A percentile compares a stretch with the other conserved stretches of the same genome.
Conservation (phyloP, 2,797 vertebrate species). For the Urocyon cinereoargenteus region DNA sequence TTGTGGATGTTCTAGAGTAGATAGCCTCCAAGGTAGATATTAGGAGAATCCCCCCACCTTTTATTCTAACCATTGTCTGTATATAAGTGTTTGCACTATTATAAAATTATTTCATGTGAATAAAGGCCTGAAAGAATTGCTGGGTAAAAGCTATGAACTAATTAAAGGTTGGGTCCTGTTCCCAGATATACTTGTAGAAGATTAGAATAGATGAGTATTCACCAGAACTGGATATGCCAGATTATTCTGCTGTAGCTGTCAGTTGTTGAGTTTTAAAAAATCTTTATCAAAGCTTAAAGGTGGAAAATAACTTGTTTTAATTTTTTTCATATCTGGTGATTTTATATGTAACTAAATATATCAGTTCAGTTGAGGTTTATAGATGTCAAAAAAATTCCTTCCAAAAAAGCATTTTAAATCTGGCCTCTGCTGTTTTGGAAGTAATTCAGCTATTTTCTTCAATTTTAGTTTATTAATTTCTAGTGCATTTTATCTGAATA, state of each 20-base stretch:
- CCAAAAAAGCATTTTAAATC: not conserved
- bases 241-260: not conserved
- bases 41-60: not conserved
- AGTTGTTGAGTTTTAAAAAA: not conserved
- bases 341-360: constrained; percentile 3
- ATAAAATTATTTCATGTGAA: not conserved
- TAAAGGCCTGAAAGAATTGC: not conserved
- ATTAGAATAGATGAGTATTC: not conserved
- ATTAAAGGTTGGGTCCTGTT: not conserved
- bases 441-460: not conserved
- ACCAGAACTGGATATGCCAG: not conserved
- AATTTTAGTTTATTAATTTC: constrained; percentile 15
- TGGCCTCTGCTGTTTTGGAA: not conserved
- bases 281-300: not conserved
- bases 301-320: not conserved
- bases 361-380: not conserved
- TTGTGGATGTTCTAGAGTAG: not conserved
- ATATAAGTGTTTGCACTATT: not conserved
- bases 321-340: not conserved
- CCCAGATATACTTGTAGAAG: not conserved
- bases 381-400: not conserved
- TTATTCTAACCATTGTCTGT: not conserved
- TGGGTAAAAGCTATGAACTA: not conserved
- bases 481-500: not conserved
- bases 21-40: not conserved